Conservation (phyloP, 2,888 invertebrate species). For the Ashinkailepas kermadecensis region DNA sequence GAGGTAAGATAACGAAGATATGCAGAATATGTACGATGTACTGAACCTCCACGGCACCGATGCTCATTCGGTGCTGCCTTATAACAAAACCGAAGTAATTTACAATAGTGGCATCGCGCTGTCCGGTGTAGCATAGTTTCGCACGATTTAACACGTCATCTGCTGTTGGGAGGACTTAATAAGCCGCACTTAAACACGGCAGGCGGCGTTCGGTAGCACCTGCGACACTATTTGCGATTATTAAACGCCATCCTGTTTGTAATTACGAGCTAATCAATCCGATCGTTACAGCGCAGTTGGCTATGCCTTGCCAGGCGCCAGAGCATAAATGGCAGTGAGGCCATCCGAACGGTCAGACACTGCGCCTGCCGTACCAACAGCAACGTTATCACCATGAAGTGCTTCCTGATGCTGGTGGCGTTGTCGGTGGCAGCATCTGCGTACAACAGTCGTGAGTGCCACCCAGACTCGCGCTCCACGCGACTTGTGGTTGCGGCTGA, state of each 20-base stretch:
- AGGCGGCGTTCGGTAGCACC: neutral
- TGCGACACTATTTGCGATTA: neutral
- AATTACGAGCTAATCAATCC: neutral
- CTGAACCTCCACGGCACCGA: no score
- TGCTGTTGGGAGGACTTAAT: neutral
- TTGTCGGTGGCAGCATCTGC: neutral
- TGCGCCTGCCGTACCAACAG: no score
- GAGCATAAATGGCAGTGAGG: neutral
- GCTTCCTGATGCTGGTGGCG: neutral
- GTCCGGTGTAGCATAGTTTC: no score
- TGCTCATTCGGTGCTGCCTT: no score
- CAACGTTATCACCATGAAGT: neutral
- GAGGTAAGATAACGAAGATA: no score
- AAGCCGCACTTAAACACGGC: neutral
- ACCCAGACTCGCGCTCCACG: no score
- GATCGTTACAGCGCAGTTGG: neutral
- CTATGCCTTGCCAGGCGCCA: neutral
- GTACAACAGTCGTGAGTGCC: slow-evolving; percentile 3
- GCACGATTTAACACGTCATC: no score
- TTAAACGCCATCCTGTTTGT: neutral
- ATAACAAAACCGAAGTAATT: no score
- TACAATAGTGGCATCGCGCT: no score
- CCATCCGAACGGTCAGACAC: neutral
- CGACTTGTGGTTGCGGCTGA: no score
- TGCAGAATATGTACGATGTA: no score